Evolutionary conservation across 2,888 invertebrate species (phyloP).

Genomic region (Mythimna pallens): DNA sequence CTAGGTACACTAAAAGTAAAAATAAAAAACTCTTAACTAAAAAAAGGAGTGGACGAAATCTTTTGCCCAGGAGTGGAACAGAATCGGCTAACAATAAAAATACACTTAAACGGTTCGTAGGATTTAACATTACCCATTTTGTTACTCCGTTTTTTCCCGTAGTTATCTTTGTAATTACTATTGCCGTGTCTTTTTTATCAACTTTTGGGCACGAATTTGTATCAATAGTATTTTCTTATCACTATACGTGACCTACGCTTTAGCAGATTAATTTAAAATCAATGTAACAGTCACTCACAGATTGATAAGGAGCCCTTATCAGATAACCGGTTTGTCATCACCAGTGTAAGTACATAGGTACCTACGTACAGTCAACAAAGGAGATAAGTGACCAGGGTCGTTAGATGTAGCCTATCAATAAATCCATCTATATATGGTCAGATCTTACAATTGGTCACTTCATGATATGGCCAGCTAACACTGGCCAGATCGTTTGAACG

Average conservation of each 20-base stretch:
- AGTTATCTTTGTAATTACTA: not conserved
- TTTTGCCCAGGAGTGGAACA: too few relatives aligned
- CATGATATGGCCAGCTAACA: too few relatives aligned
- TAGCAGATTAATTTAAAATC: constrained; percentile 39
- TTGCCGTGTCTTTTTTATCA: not conserved
- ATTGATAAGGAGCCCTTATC: constrained; percentile 33
- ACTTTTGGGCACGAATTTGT: not conserved
- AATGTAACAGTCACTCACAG: constrained; percentile 34
- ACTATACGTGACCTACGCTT: constrained; percentile 30
- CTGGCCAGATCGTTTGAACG: too few relatives aligned
- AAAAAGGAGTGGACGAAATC: too few relatives aligned
- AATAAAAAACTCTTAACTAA: too few relatives aligned
- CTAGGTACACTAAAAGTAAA: too few relatives aligned
- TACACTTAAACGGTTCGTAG: not conserved
- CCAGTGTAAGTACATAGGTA: not conserved
- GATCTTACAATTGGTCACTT: too few relatives aligned
- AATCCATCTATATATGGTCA: too few relatives aligned
- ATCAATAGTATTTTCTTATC: constrained; percentile 28
- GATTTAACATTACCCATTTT: not conserved
- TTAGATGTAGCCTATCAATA: too few relatives aligned
- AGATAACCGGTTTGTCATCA: constrained; percentile 15
- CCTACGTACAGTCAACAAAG: too few relatives aligned
- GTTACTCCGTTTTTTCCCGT: not conserved
- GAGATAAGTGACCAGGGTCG: too few relatives aligned
- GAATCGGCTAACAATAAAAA: too few relatives aligned